Evolutionary conservation across 2,797 vertebrate genomes (phyloP).

Genomic region (Sebastes reedi): DNA sequence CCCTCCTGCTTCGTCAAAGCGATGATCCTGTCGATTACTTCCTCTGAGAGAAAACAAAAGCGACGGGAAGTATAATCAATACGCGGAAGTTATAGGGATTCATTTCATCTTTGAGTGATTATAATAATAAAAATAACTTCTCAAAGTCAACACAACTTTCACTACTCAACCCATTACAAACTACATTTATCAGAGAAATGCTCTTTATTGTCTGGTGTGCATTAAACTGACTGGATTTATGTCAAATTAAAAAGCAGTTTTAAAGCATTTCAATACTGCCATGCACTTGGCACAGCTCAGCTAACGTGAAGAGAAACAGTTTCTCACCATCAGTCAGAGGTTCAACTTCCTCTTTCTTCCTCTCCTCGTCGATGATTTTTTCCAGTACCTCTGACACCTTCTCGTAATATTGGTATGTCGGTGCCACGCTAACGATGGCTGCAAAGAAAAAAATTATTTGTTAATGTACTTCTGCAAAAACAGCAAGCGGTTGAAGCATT

Average conservation of each 20-base stretch:
- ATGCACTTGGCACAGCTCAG: not conserved
- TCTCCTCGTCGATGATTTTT: constrained; percentile 80
- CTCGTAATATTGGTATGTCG: constrained; percentile 78
- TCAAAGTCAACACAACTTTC: not conserved
- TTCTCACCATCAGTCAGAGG: constrained; percentile 70
- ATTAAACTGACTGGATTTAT: not conserved
- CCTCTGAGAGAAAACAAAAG: constrained; percentile 73
- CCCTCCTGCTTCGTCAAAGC: constrained; percentile 84
- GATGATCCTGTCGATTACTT: constrained; percentile 83
- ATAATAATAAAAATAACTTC: not conserved
- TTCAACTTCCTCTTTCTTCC: constrained; percentile 55
- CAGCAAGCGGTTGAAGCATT: too few species aligned
- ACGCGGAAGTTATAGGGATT: not conserved
- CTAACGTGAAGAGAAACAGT: not conserved
- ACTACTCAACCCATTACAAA: not conserved
- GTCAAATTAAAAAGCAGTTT: not conserved
- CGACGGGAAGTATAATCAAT: not conserved
- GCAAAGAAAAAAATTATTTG: not conserved
- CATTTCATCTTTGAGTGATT: not conserved
- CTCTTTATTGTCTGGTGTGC: not conserved
- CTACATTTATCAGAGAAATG: not conserved
- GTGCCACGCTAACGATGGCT: constrained; percentile 70
- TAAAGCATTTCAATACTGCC: not conserved
- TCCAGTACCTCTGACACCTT: constrained; percentile 83
- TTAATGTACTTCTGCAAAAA: not conserved